phyloP scores from a whole-genome alignment of 2,888 invertebrate genomes.

The Uropetala carovei region DNA sequence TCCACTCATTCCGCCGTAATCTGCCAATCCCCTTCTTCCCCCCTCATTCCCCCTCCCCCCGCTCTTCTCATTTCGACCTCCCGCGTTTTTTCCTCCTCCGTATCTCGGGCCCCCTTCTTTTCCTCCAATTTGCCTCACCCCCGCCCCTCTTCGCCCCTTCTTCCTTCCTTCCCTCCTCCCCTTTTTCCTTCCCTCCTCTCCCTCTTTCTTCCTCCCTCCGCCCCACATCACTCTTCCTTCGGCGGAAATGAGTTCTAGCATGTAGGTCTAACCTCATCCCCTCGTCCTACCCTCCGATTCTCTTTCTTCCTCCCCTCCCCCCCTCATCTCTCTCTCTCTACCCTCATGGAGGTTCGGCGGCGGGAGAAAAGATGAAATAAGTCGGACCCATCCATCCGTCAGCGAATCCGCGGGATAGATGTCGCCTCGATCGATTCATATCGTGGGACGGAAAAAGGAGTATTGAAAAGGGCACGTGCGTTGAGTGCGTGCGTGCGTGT shows the following conservation, averaged over 20 bases:
- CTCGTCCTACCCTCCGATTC: neutral
- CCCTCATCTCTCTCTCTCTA: neutral
- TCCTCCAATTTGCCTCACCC: neutral
- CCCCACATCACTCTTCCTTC: neutral
- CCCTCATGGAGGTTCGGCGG: neutral
- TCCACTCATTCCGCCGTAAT: neutral
- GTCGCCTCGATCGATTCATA: constrained; percentile 46
- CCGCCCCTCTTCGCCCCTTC: neutral
- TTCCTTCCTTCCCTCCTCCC: too few species aligned
- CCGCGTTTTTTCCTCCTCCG: neutral
- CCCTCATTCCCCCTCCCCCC: neutral
- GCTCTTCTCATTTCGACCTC: too few species aligned
- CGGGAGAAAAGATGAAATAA: neutral
- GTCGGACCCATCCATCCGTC: constrained; percentile 36
- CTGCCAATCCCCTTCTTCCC: neutral
- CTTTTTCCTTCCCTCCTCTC: too few species aligned
- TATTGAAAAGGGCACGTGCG: neutral
- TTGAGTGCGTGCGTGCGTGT: neutral
- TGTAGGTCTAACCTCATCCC: constrained; percentile 22
- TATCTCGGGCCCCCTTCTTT: neutral
- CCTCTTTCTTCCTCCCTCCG: neutral
- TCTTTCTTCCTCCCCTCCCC: neutral
- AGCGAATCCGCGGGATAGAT: constrained; percentile 15
- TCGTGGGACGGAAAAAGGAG: neutral
- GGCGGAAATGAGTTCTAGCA: constrained; percentile 58